A percentile compares a stretch with the other conserved stretches of the same genome.
Evolutionary conservation across 2,888 invertebrate genomes (phyloP).

Genomic region (Gymnosoma rotundatum): DNA sequence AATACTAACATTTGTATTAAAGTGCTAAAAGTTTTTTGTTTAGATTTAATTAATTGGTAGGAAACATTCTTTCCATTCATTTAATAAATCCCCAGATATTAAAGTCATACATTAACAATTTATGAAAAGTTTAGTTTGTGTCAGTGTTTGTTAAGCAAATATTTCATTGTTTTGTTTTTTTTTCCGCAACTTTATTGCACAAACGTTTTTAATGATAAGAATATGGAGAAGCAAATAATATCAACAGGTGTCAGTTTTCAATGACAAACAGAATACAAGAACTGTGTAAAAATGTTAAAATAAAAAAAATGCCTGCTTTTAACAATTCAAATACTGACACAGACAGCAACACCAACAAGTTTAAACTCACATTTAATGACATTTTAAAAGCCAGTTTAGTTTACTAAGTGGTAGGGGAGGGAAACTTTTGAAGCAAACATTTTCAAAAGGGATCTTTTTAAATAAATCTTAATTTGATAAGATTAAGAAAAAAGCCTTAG

Average conservation of each 20-base stretch:
- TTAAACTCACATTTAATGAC: too few species aligned
- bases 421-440: neutral
- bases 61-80: slow-evolving; percentile 1
- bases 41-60: too few species aligned
- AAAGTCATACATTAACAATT: neutral
- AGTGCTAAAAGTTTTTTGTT: too few species aligned
- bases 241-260: slow-evolving; percentile 63
- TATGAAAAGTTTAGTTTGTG: neutral
- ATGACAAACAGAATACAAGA: slow-evolving; percentile 5
- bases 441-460: too few species aligned
- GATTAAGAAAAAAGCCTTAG: too few species aligned
- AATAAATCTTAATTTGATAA: too few species aligned
- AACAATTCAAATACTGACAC: neutral
- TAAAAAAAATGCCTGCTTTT: slow-evolving; percentile 26
- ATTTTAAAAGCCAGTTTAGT: neutral
- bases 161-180: neutral
- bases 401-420: neutral
- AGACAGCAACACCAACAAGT: neutral
- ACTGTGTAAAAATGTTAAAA: slow-evolving; percentile 18
- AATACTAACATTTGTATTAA: too few species aligned
- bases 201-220: slow-evolving; percentile 12
- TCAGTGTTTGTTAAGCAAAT: too few species aligned
- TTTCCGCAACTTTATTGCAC: neutral
- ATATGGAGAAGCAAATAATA: slow-evolving; percentile 21
- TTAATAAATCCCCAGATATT: neutral